Base-by-base conservation (phyloP, 2,888 invertebrate species). In the Flabesymbios commensalis region DNA sequence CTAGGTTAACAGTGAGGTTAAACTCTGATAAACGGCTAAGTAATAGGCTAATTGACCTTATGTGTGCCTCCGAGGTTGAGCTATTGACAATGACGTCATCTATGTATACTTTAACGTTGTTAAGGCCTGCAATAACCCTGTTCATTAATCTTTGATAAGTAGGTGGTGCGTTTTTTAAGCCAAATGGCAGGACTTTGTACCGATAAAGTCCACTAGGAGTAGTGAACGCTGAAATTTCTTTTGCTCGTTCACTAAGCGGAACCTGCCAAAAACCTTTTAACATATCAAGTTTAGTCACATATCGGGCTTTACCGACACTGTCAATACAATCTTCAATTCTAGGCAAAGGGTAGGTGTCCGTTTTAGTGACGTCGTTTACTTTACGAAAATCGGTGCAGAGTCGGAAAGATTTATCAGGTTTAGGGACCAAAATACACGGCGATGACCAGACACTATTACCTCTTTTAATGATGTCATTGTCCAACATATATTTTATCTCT, bases 281-380 rank as follows among this genome's bases (percentile, higher is more conserved):
- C 32, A 72, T 45, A 43, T 71, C 68, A 64, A 63, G 65, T 42
- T 73, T 69, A 3, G 41, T 71, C n/a, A 72, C 58, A 59, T 54
- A 73, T 51, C 63, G 67, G 17, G 69, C 59, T 26, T 65, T 36
- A 14, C 70, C 65, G 42, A 73, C 43, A 24, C 61, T 63, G 31
- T 73, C 70, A 28, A 72, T 74, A 29, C 69, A 71, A 45, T 69
- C 72, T 49, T 68, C 70, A 0, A 71, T 61, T 39, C 70, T 42
- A n/a, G 72, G 65, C 2, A 71, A 67, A 0, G 68, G 73, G 58
- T 60, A 71, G 17, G 58, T 58, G 47, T 74, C 71, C 2, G 67
- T 42, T 65, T 70, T 73, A 7, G 65, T 70, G 1, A 73, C 45
- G 26, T 26, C 10, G 42, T 72, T 73, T 0, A 72, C 67, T 47